Conservation (phyloP, 2,113 vertebrate genomes). For the Zootoca vivipara region DNA sequence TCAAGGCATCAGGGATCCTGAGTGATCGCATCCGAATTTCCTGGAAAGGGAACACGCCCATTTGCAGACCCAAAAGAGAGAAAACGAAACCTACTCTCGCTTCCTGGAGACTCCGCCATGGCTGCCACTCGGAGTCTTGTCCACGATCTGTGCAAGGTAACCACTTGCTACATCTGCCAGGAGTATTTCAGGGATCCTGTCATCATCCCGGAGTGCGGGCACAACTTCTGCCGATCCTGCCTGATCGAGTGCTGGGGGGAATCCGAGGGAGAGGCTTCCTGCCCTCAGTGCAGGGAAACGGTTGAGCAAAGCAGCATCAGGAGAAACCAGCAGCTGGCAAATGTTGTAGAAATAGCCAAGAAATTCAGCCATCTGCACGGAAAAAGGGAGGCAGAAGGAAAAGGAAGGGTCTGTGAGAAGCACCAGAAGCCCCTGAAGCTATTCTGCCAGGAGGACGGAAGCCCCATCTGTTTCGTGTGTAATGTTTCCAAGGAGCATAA, state of each 20-base stretch:
- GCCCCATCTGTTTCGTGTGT: no score
- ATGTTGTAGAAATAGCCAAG: neutral
- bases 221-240: neutral
- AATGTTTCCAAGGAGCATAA: no score
- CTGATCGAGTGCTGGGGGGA: neutral
- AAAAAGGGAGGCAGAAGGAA: no score
- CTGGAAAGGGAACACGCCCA: neutral
- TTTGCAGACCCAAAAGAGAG: no score
- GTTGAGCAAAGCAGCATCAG: neutral
- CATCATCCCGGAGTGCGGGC: neutral
- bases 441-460: no score
- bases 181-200: slow-evolving; percentile 9
- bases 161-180: slow-evolving; percentile 69
- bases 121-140: no score
- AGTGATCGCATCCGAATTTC: no score
- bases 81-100: neutral
- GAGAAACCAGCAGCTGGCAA: neutral
- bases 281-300: neutral
- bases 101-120: neutral
- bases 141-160: slow-evolving; percentile 57
- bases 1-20: no score
- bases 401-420: no score
- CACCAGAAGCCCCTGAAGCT: no score
- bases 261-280: no score
- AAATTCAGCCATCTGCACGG: neutral